Base-by-base conservation (phyloP, 2,888 invertebrate species). In the Eubasilissa splendida region DNA sequence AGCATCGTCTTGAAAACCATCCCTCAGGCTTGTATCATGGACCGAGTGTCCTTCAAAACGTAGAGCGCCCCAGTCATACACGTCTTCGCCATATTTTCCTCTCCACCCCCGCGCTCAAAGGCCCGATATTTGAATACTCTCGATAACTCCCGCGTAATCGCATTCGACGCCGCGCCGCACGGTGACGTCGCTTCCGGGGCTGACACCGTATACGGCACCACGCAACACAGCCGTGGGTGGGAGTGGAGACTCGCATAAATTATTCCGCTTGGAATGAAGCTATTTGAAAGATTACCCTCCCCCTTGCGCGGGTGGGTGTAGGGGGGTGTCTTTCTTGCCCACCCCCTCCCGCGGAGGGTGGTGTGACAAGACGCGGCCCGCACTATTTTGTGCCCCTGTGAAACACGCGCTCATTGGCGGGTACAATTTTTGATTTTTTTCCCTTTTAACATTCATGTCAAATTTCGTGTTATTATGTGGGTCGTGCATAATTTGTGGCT, bases 261-360 rank as follows among this genome's bases (percentile, higher is more conserved):
- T 68, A 68, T 68, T 68, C 68, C 68, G 68, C 50, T 50, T 52
- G 68, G 52, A 52, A 52, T 68, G 52, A 68, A 52, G 52, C 68
- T 68, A 68, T 68, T 68, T 68, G 68, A 68, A 68, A 68, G 68
- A 68, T 68, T 68, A 68, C 68, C 52, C 52, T n/a, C 9, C n/a
- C 11, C n/a, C 11, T 58, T 2, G 58, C 4, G 0, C 12, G 58
- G 22, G 22, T 22, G 22, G 22, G 22, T 22, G 1, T 22, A 22
- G 22, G 22, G 22, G 9, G 63, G 63, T 31, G 33, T 7, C 5
- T 33, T n/a, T 42, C 63, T 33, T n/a, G 2, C 8, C 63, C 42
- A 42, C 42, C 11, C 33, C 63, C 33, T 63, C 12, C 31, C 22
- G n/a, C 63, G 10, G 31, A 5, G 42, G 33, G 12, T 12, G 42